Evolutionary conservation across 2,797 vertebrate species (phyloP).

Genomic region (Chelonia mydas): DNA sequence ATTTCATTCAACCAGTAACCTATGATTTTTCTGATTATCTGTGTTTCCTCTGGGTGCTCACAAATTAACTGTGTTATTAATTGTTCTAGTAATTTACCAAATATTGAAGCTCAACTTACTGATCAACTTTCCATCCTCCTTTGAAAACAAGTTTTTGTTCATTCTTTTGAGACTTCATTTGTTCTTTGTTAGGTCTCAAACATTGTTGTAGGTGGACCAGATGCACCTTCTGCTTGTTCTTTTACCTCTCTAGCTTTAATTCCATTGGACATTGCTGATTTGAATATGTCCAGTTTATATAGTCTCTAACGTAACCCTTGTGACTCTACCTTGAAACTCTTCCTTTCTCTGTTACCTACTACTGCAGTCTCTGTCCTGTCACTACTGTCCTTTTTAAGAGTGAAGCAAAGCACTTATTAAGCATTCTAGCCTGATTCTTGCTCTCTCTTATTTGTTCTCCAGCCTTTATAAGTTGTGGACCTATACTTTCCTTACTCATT

Average conservation of each 20-base stretch:
- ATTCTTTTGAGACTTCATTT: background rate
- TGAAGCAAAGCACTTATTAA: background rate
- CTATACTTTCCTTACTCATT: background rate
- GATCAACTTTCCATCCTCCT: background rate
- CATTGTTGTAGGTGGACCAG: background rate
- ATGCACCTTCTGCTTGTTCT: background rate
- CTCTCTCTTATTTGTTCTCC: background rate
- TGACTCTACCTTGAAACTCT: background rate
- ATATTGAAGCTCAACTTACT: background rate
- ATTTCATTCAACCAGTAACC: background rate
- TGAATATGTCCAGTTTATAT: background rate
- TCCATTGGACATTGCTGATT: background rate
- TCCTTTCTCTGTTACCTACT: conserved; percentile 8
- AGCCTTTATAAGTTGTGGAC: background rate
- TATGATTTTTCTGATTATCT: too few relatives aligned
- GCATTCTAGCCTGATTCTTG: background rate
- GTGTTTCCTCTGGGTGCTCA: background rate
- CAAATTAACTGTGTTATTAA: rapidly evolving
- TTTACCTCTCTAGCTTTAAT: background rate
- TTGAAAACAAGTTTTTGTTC: background rate
- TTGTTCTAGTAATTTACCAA: background rate
- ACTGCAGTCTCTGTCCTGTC: rapidly evolving
- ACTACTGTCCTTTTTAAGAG: background rate
- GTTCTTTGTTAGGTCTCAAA: background rate
- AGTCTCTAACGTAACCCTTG: background rate